A percentile compares a stretch with the other conserved stretches of the same genome.
phyloP scores from a whole-genome alignment of 2,888 invertebrate genomes.

The Lamellibrachia satsuma region DNA sequence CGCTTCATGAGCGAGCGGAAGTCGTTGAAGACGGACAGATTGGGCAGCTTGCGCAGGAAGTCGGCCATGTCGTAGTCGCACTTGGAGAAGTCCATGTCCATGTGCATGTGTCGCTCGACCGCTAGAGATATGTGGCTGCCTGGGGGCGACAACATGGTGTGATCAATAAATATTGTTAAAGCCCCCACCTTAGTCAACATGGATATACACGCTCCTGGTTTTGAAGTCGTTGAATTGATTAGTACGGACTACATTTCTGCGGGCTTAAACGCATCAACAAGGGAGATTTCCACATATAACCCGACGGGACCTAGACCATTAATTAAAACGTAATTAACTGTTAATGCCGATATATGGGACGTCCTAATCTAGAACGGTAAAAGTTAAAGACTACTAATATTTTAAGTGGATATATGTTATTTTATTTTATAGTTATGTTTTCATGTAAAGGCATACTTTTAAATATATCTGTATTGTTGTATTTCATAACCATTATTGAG shows the following conservation, averaged over 20 bases:
- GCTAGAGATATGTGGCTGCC: slow-evolving; percentile 44
- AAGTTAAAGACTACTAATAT: not conserved
- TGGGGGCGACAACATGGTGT: slow-evolving; percentile 29
- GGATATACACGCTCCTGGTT: not conserved
- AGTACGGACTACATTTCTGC: not conserved
- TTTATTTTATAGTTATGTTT: too few species aligned
- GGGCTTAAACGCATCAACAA: too few species aligned
- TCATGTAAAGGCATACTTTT: too few species aligned
- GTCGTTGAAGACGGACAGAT: slow-evolving; percentile 44
- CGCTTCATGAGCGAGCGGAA: slow-evolving; percentile 44
- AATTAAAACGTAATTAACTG: not conserved
- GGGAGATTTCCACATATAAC: too few species aligned
- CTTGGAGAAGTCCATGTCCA: slow-evolving; percentile 45
- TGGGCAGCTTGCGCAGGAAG: slow-evolving; percentile 43
- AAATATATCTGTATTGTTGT: too few species aligned
- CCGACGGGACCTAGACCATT: too few species aligned
- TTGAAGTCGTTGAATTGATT: not conserved
- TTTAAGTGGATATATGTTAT: too few species aligned
- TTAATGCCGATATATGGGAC: not conserved
- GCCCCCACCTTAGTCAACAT: not conserved
- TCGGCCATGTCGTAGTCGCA: slow-evolving; percentile 47
- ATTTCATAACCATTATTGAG: too few species aligned
- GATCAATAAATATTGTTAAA: not conserved
- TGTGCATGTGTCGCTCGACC: slow-evolving; percentile 44
- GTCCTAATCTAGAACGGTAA: not conserved